These are phyloP conservation scores for Myzus persicae DNA, from an alignment of 1,140 invertebrate genomes.

Conservation along the genomic window DNA sequence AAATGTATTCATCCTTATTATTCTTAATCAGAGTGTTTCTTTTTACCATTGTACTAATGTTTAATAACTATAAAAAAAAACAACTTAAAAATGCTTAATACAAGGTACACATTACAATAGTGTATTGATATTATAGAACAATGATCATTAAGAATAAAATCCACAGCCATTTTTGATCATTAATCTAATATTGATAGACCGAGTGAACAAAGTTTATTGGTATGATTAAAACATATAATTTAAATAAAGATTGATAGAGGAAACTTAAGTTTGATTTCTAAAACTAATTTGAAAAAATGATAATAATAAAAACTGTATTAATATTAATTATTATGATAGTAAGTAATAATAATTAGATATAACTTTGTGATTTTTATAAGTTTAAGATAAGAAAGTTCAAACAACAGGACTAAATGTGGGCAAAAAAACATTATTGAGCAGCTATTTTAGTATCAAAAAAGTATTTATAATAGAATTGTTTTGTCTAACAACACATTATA, in stretches of 20 bases:
- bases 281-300: neutral
- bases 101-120: neutral
- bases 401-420: neutral
- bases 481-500: neutral
- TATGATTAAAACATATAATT: neutral
- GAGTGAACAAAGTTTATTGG: neutral
- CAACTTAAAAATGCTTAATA: neutral
- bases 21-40: neutral
- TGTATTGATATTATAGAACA: slow-evolving; percentile 1
- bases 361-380: neutral
- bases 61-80: neutral
- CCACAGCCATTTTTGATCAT: slow-evolving; percentile 51
- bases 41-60: neutral
- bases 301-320: neutral
- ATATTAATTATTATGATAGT: neutral
- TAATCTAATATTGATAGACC: neutral
- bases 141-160: slow-evolving; percentile 45
- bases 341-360: neutral
- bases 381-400: neutral
- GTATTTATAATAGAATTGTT: neutral
- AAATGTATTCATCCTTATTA: neutral
- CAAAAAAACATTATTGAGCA: slow-evolving; percentile 40
- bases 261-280: neutral
- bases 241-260: neutral
- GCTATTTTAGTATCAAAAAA: neutral